Base-by-base conservation (phyloP, 2,113 vertebrate genomes). In the Onychorhynchus coronatus region DNA sequence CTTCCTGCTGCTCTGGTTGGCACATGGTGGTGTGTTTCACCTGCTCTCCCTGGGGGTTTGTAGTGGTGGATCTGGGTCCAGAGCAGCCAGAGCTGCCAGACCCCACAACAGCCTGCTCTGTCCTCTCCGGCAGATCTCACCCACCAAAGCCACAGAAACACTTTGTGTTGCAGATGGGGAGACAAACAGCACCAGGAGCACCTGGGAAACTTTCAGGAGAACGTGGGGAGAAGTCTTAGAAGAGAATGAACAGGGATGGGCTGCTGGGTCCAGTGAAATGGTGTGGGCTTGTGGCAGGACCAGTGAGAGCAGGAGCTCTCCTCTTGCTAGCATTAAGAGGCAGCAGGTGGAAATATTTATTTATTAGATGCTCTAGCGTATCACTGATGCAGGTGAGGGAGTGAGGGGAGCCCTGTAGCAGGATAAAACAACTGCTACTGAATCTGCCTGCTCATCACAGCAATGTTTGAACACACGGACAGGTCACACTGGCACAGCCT, bases 241-340 rank as follows among this genome's bases (percentile, higher is more conserved):
- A 46, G 13, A 67, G 33, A 59, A 71, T n/a, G 50, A 71, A 65
- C 25, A 21, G 17, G 8, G 9, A 31, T 81, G 33, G 28, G 63
- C n/a, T 63, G 27, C 12, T 19, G 63, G n/a, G 23, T 12, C 14
- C 68, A 67, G 41, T 19, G 41, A 44, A 49, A 84, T 12, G 19
- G 8, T 41, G 50, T 41, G 30, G 70, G 28, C 49, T 73, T 84
- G 78, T 66, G 47, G 47, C 71, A 75, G 82, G 58, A 50, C 31
- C 0, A 0, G 27, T 24, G 71, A 47, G 75, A 63, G 33, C 37
- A 87, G 39, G 12, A 78, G 7, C 22, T 73, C 37, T 37, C 14
- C 59, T 61, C 33, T 42, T 39, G 24, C 31, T 47, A 46, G 17
- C 4, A 1, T 66, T 93, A 82, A 78, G 24, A 72, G 67, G 24